phyloP scores from a whole-genome alignment of 2,113 vertebrate species.

The Alligator mississippiensis region DNA sequence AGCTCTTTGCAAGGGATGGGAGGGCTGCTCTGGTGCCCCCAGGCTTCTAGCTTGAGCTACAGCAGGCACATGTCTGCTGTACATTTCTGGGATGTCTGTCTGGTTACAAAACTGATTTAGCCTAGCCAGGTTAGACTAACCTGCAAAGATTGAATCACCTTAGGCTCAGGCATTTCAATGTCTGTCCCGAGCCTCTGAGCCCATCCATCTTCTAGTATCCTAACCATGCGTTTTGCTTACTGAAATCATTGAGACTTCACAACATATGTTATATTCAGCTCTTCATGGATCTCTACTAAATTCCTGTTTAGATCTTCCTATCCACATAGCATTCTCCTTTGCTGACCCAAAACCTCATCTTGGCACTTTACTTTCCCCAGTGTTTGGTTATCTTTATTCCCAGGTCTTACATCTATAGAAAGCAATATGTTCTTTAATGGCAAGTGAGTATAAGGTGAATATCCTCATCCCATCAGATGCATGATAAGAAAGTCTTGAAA shows the following conservation, averaged over 20 bases:
- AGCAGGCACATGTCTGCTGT: no score
- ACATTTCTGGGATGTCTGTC: no score
- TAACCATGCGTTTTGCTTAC: not conserved
- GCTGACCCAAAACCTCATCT: not conserved
- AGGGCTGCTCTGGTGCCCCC: no score
- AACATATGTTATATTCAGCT: not conserved
- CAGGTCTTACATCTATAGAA: not conserved
- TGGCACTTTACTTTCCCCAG: slow-evolving; percentile 14
- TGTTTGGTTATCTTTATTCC: slow-evolving; percentile 1
- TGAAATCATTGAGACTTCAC: not conserved
- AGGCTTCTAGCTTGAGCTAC: no score
- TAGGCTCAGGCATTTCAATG: no score
- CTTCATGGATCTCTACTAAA: not conserved
- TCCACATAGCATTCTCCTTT: slow-evolving; percentile 9
- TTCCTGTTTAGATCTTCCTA: slow-evolving; percentile 1
- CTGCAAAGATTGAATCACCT: no score
- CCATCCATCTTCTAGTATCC: not conserved
- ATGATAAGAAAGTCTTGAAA: not conserved
- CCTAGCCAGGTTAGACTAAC: no score
- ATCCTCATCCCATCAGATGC: not conserved
- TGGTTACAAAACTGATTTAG: no score
- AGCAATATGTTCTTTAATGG: not conserved
- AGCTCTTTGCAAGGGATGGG: no score
- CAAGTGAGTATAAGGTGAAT: not conserved
- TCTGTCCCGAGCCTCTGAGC: not conserved